Base-by-base conservation (phyloP, 2,797 vertebrate species). In the Pangasius krempfi region DNA sequence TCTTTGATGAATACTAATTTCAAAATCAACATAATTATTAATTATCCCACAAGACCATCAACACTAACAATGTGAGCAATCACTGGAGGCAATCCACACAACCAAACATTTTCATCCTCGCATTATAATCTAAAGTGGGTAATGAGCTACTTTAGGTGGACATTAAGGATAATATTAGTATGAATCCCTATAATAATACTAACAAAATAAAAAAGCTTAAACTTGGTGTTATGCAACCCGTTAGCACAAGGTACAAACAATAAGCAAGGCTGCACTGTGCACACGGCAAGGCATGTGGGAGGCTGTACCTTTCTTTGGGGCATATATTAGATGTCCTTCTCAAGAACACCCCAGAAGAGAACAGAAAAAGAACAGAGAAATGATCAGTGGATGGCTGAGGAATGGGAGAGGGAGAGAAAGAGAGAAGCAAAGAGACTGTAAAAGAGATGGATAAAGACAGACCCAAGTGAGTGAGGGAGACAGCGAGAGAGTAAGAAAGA, bases 251-350 rank as follows among this genome's bases (percentile, higher is more conserved):
- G 88, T 84, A 62, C 60, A 72, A 86, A 44, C 62, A n/a, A 76
- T 58, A 85, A 89, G 88, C 88, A 90, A 79, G 75, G 33, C 81
- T 84, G 86, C 84, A 73, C 52, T 85, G 75, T 72, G 83, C 86
- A 89, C 89, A 88, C 89, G 8, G 33, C 81, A 89, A 44, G 44
- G 78, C 72, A 87, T 73, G 87, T 93, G 91, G 88, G 86, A 87
- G 92, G 92, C 91, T 95, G 95, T 98, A 98, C 97, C 98, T 98
- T 97, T 98, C 95, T 97, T 98, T 93, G 97, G 97, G 95, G 97
- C 93, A 97, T 97, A 97, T 96, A 96, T 97, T 95, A 97, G 97
- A 94, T 97, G 97, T 95, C 98, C 98, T 98, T 98, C 97, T 98
- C 96, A 97, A 95, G 95, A 97, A 96, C 96, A 96, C 96, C 97